A percentile compares a stretch with the other conserved stretches of the same genome.
Conservation (phyloP, 2,888 invertebrate genomes). For the Drosophila sordidula region DNA sequence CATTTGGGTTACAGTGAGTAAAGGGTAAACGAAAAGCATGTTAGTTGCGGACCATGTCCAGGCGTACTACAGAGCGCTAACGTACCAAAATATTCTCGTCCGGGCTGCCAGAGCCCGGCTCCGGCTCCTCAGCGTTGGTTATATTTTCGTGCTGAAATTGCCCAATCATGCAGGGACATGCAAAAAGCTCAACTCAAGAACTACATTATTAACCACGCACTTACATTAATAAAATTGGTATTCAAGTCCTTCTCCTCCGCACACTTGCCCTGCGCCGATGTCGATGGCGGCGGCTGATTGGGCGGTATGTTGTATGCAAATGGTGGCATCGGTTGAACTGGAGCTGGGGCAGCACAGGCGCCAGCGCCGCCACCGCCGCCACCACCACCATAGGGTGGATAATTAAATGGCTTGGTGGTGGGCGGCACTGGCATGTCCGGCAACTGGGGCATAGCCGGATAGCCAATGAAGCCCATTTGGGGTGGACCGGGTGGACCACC, state of each 20-base stretch:
- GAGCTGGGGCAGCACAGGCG: constrained; percentile 56
- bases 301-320: constrained; percentile 87
- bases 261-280: constrained; percentile 75
- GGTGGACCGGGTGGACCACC: constrained; percentile 87
- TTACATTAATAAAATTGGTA: constrained; percentile 86
- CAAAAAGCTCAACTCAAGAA: constrained; percentile 34
- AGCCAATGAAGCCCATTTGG: constrained; percentile 93
- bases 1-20: constrained; percentile 34
- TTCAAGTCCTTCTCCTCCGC: constrained; percentile 88
- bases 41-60: constrained; percentile 52
- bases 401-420: constrained; percentile 88
- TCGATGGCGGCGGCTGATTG: constrained; percentile 64
- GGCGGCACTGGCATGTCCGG: constrained; percentile 87
- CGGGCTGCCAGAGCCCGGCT: constrained; percentile 89
- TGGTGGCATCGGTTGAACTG: constrained; percentile 67
- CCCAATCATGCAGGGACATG: constrained; percentile 66
- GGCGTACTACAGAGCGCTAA: constrained; percentile 44
- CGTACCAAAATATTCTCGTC: constrained; percentile 90
- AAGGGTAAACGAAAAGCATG: constrained; percentile 53
- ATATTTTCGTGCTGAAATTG: constrained; percentile 87
- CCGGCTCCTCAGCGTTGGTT: constrained; percentile 85
- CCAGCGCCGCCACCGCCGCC: constrained; percentile 75
- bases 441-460: constrained; percentile 89
- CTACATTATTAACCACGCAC: constrained; percentile 75
- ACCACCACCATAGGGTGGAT: constrained; percentile 86